Evolutionary conservation across 2,797 vertebrate species (phyloP).

Genomic region (Cercopithecus diana): DNA sequence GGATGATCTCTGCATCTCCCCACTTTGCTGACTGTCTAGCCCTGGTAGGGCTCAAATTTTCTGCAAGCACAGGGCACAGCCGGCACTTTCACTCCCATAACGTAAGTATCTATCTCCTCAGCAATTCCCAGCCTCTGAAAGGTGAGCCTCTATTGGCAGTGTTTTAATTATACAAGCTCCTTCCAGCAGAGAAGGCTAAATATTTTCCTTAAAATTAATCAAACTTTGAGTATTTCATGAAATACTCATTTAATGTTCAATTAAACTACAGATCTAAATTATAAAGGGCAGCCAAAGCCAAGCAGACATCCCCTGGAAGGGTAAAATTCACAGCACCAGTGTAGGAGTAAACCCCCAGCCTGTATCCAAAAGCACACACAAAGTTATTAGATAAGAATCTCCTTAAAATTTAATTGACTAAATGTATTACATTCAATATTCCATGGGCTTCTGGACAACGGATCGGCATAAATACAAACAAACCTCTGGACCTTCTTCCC

Average conservation of each 20-base stretch:
- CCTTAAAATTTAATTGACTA: slow-evolving; percentile 97
- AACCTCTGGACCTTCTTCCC: slow-evolving; percentile 89
- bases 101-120: not conserved
- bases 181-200: not conserved
- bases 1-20: too few species aligned
- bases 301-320: not conserved
- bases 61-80: not conserved
- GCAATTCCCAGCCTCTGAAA: not conserved
- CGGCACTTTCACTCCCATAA: not conserved
- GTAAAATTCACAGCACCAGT: not conserved
- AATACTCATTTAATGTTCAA: not conserved
- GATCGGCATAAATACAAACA: slow-evolving; percentile 92
- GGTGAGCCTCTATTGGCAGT: not conserved
- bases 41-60: not conserved
- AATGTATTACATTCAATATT: slow-evolving; percentile 96
- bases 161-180: not conserved
- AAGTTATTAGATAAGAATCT: slow-evolving; percentile 89
- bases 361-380: slow-evolving; percentile 51
- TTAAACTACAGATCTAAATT: not conserved
- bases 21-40: not conserved
- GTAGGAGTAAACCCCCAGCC: not conserved
- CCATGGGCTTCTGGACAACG: slow-evolving; percentile 91
- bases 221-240: not conserved
- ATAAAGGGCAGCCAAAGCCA: not conserved
- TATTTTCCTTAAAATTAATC: not conserved